Evolutionary conservation across 2,113 vertebrate species (phyloP), one percentile per base, ranked within the genome.

Genomic region (Oreotragus oreotragus): DNA sequence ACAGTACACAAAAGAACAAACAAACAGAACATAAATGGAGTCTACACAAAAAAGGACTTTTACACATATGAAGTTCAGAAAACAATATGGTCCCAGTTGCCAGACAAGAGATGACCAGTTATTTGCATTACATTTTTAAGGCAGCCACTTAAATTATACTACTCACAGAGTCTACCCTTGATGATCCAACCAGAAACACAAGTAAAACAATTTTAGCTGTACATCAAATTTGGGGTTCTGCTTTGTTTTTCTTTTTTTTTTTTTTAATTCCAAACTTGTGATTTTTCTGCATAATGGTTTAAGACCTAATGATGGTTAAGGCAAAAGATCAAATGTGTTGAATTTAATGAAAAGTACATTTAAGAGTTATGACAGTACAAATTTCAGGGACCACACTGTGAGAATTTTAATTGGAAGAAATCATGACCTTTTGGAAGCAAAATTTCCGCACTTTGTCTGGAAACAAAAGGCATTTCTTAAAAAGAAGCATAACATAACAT

Each of bases 351-450:
- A 95, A 88, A 94, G 11, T 45, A 92, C 23, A 86, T 84, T 87
- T 81, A 96, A 93, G 36, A 97, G 8, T 77, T 83, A 1, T 3
- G 6, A 17, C 58, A 43, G 60, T 49, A 94, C 1, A 21, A 57
- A 49, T 85, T 92, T 93, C 13, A 60, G 64, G 55, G 53, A 47
- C 66, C 62, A 66, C 17, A 23, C 30, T 36, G 49, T 91, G 57
- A 96, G 51, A 85, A 90, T 73, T 88, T 88, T 89, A 96, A 96
- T 91, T 94, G 64, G 39, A 94, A 87, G 70, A 96, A 96, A 79
- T 13, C 49, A 91, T 87, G 83, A 96, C 86, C 93, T 97, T 96
- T 97, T 39, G 0, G 23, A 94, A 97, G 80, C 77, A 84, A 83
- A 96, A 55, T 93, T 93, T 93, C 86, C 33, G 28, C 93, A 96